Percentiles rank a stretch among this genome's conserved stretches.
Conservation (phyloP, 2,888 invertebrate genomes). For the Macrosiphum euphorbiae region DNA sequence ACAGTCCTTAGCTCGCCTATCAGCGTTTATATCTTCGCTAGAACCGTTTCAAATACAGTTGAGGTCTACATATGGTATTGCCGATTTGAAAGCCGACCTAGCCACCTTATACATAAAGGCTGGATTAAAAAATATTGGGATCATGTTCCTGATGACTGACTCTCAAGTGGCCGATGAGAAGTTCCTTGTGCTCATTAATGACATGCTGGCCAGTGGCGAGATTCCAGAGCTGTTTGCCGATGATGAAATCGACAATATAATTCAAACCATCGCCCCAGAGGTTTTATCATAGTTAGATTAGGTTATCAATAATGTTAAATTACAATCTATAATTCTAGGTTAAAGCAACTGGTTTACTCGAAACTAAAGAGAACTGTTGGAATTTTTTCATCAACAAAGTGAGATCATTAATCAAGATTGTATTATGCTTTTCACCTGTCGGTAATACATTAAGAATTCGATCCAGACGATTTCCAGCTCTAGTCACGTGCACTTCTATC, state of each 20-base stretch:
- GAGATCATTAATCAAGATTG: conserved; percentile 81
- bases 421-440: conserved; percentile 95
- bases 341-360: conserved; percentile 84
- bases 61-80: conserved; percentile 87
- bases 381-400: conserved; percentile 93
- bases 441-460: conserved; percentile 89
- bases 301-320: background rate
- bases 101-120: conserved; percentile 87
- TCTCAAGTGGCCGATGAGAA: conserved; percentile 92
- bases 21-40: conserved; percentile 89
- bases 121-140: conserved; percentile 87
- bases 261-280: conserved; percentile 82
- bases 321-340: conserved; percentile 72
- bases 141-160: conserved; percentile 93
- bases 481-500: conserved; percentile 92
- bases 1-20: conserved; percentile 88
- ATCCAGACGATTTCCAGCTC: conserved; percentile 92
- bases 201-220: conserved; percentile 93
- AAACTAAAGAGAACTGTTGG: conserved; percentile 95
- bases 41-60: conserved; percentile 95
- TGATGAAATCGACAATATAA: conserved; percentile 90
- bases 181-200: conserved; percentile 92
- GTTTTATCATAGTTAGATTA: conserved; percentile 70
- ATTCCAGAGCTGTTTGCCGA: conserved; percentile 91
- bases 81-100: conserved; percentile 80